A percentile compares a stretch with the other conserved stretches of the same genome.
Evolutionary conservation across 1,140 invertebrate genomes (phyloP).

Genomic region (Adoxophyes honmai): DNA sequence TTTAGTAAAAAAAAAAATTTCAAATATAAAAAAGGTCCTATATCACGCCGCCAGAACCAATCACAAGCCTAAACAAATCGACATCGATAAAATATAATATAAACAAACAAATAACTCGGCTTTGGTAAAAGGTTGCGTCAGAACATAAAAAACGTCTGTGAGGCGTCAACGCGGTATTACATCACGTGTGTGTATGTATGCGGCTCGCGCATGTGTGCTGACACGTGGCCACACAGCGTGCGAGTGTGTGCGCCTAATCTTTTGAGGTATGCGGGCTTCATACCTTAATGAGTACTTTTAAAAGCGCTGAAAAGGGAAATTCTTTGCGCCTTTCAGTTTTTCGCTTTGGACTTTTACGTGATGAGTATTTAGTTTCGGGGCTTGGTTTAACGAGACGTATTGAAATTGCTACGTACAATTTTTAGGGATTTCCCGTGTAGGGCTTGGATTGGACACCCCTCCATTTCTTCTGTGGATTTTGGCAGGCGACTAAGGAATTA

Average conservation of each 20-base stretch:
- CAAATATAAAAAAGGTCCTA: too few species aligned
- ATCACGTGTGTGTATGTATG: constrained; percentile 45
- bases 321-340: constrained; percentile 30
- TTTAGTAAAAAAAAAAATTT: too few species aligned
- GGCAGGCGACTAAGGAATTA: too few species aligned
- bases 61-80: background rate
- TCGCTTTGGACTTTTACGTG: background rate
- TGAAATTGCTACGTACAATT: too few species aligned
- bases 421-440: too few species aligned
- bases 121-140: constrained; percentile 68
- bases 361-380: background rate
- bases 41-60: constrained; percentile 1
- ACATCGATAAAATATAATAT: constrained; percentile 21
- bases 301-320: constrained; percentile 65
- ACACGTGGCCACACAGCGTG: constrained; percentile 29
- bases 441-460: too few species aligned
- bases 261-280: constrained; percentile 69
- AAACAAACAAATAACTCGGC: constrained; percentile 44
- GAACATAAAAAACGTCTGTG: constrained; percentile 73
- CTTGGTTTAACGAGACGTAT: background rate
- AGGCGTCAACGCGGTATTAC: constrained; percentile 66
- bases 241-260: constrained; percentile 52
- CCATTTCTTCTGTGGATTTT: too few species aligned
- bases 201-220: constrained; percentile 21
- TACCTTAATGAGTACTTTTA: constrained; percentile 69